A percentile compares a stretch with the other conserved stretches of the same genome.
Conservation (phyloP, 2,113 vertebrate genomes). For the Leptosomus discolor region DNA sequence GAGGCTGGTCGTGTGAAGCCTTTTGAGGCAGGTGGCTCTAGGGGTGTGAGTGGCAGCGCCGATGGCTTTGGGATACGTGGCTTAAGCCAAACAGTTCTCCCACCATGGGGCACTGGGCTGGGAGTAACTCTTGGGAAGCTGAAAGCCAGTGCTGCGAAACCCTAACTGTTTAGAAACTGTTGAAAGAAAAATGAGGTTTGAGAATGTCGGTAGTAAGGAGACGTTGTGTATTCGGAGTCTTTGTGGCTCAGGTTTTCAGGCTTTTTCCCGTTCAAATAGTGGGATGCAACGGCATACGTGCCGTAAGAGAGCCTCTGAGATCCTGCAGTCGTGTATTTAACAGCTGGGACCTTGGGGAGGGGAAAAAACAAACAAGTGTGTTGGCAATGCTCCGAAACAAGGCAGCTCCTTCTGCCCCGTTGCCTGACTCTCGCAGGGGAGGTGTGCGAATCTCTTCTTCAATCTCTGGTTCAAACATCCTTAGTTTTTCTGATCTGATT, state of each 20-base stretch:
- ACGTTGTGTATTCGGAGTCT: neutral
- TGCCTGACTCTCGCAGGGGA: neutral
- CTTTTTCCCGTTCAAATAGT: neutral
- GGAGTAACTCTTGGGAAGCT: neutral
- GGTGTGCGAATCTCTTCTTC: neutral
- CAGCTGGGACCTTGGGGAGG: slow-evolving; percentile 38
- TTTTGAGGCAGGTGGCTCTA: neutral
- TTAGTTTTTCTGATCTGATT: neutral
- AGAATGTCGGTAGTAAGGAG: neutral
- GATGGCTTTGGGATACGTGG: rapidly evolving
- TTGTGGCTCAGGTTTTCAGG: neutral
- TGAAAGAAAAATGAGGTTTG: neutral
- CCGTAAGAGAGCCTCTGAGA: neutral
- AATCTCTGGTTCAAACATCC: neutral
- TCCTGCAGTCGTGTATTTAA: slow-evolving; percentile 6
- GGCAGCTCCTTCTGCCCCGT: neutral
- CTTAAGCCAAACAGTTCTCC: neutral
- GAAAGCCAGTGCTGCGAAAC: neutral
- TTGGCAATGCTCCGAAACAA: neutral
- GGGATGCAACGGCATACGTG: neutral
- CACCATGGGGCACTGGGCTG: neutral
- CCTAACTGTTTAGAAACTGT: neutral
- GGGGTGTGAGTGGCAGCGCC: neutral
- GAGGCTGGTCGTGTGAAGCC: neutral
- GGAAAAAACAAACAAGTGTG: neutral